These are phyloP conservation scores for Anneissia japonica DNA, from an alignment of 35 echinoderm and acorn worm genomes.

Conservation along the genomic window DNA sequence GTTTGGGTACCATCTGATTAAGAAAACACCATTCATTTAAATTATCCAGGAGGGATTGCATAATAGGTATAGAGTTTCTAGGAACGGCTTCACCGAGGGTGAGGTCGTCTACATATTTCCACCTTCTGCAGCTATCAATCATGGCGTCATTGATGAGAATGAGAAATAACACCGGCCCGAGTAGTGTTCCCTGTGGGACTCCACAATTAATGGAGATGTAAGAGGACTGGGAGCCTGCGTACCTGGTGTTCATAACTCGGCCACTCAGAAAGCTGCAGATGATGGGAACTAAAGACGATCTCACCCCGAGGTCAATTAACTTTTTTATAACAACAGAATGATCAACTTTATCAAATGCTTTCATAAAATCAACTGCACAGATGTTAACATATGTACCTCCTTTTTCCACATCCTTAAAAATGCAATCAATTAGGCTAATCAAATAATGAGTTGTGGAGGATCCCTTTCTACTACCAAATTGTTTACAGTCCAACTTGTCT, in stretches of 20 bases:
- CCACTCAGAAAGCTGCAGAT: slow-evolving; percentile 39
- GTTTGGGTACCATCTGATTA: slow-evolving; percentile 11
- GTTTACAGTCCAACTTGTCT: background rate
- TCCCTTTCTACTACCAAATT: slow-evolving; percentile 22
- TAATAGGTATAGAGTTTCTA: background rate
- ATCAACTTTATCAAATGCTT: slow-evolving; percentile 31
- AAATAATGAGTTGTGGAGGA: slow-evolving; percentile 22
- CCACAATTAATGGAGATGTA: background rate
- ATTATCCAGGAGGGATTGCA: too few relatives aligned
- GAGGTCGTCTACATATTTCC: slow-evolving; percentile 10
- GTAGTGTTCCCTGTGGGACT: slow-evolving; percentile 12
- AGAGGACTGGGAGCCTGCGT: background rate
- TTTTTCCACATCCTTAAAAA: slow-evolving; percentile 22
- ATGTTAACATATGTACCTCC: background rate
- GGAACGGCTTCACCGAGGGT: background rate
- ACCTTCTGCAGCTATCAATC: background rate
- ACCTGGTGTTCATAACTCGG: too few relatives aligned
- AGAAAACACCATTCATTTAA: slow-evolving; percentile 5
- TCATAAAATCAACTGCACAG: slow-evolving; percentile 15
- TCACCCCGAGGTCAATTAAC: slow-evolving; percentile 3
- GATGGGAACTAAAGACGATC: background rate
- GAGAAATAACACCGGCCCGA: too few relatives aligned
- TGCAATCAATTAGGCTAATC: slow-evolving; percentile 6
- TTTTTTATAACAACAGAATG: slow-evolving; percentile 20
- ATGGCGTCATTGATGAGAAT: slow-evolving; percentile 3